Conservation (phyloP, 2,113 vertebrate genomes). For the Craseonycteris thonglongyai region DNA sequence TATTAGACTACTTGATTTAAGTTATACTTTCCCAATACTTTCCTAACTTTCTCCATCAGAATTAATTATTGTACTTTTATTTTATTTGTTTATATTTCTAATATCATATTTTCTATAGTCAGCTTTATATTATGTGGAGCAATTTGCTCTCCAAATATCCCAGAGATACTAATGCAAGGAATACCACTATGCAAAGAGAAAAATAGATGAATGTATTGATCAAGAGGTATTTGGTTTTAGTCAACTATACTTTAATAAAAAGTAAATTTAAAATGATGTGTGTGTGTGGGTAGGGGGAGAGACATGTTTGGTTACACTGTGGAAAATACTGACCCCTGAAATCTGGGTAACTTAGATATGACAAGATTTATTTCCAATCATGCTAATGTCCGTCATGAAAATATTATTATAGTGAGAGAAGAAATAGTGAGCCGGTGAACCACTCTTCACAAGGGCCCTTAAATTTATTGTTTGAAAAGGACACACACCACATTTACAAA, state of each 20-base stretch:
- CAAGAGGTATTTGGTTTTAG: not conserved
- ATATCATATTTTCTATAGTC: not conserved
- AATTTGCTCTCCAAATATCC: not conserved
- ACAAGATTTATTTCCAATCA: not conserved
- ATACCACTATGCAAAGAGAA: not conserved
- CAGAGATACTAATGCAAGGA: not conserved
- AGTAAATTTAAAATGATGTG: not conserved
- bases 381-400: not conserved
- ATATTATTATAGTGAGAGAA: not conserved
- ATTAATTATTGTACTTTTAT: not conserved
- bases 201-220: not conserved
- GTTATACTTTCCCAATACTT: not conserved
- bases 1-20: not conserved
- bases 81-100: not conserved
- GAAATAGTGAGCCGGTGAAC: not conserved
- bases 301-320: not conserved
- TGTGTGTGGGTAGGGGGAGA: too few relatives aligned
- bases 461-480: not conserved
- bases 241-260: not conserved
- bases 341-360: not conserved
- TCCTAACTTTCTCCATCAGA: not conserved
- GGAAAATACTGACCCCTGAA: not conserved
- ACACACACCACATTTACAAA: not conserved
- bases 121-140: not conserved
- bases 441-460: not conserved